Conservation (phyloP, 2,888 invertebrate genomes). For the Sclerodermus sp. region DNA sequence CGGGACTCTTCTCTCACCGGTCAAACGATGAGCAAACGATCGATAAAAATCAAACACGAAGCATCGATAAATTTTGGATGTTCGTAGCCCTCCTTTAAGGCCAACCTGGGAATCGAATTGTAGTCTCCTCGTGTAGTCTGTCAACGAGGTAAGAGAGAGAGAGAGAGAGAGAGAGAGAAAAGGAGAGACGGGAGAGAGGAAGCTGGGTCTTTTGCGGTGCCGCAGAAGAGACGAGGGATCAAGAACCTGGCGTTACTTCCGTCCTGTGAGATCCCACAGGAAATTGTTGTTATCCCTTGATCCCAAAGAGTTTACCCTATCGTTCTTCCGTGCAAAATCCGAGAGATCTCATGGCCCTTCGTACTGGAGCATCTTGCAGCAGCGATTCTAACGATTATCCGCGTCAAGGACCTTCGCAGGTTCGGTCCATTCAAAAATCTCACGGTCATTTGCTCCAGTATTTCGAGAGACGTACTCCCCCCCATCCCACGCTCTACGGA, state of each 20-base stretch:
- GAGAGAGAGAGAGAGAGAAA: neutral
- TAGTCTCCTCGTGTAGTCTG: neutral
- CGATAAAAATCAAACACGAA: too few relatives aligned
- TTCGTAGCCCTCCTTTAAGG: too few relatives aligned
- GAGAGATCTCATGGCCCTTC: slow-evolving; percentile 19
- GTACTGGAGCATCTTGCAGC: slow-evolving; percentile 13
- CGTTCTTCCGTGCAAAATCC: slow-evolving; percentile 29
- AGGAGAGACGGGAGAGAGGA: neutral
- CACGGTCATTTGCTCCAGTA: too few relatives aligned
- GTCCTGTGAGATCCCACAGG: slow-evolving; percentile 31
- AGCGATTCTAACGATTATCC: slow-evolving; percentile 19
- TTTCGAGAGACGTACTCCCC: too few relatives aligned
- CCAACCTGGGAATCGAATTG: too few relatives aligned
- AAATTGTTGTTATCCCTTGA: slow-evolving; percentile 45
- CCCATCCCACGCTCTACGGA: too few relatives aligned
- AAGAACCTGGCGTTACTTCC: slow-evolving; percentile 31
- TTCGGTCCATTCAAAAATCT: too few relatives aligned
- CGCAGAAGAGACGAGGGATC: slow-evolving; percentile 25
- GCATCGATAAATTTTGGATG: too few relatives aligned
- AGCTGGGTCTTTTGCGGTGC: neutral
- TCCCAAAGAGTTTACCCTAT: slow-evolving; percentile 41
- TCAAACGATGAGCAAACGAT: too few relatives aligned
- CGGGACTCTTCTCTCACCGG: too few relatives aligned
- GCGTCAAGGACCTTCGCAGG: neutral
- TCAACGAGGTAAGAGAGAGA: neutral